Base-by-base conservation (phyloP, 2,113 vertebrate species). In the Epinephelus fuscoguttatus region DNA sequence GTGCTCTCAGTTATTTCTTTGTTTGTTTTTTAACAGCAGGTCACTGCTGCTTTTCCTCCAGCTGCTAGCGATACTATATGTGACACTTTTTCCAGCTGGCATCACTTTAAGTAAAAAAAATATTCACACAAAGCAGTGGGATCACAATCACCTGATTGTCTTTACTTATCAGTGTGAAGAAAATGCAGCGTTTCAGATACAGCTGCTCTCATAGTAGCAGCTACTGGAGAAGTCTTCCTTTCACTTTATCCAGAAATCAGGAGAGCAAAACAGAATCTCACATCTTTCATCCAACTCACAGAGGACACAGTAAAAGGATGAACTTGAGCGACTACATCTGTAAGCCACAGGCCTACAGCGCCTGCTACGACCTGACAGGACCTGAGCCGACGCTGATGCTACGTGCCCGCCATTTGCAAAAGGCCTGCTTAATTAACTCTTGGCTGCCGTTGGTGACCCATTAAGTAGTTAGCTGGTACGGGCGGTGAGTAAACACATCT, bases 401-500 rank as follows among this genome's bases (percentile, higher is more conserved):
- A 91, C 85, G 93, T 94, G 88, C 89, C 86, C 84, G 75, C 92
- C 93, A 84, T 94, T 95, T 91, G 63, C 94, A 88, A 93, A 85
- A 85, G 85, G 92, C 93, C 95, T 94, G 95, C 95, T 94, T 97
- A 97, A 98, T 98, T 97, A 97, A 96, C 95, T 96, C 94, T 94
- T 96, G 96, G 95, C 96, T 95, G 95, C 95, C 86, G 87, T 96
- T 86, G 92, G 89, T 93, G 95, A 95, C 94, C 95, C 96, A 96
- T 98, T 97, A 98, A 97, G 94, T 92, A 96, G 96, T 96, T 97
- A 96, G 95, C 96, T 96, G 96, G 95, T 96, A 83, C 91, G 92
- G 91, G 91, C 89, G 92, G 94, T 79, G 40, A 95, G 95, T 95
- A 96, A 97, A 97, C 96, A 97, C 97, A 98, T 99, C 97, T 98